A percentile compares a stretch with the other conserved stretches of the same genome.
phyloP scores from a whole-genome alignment of 2,113 vertebrate genomes.

The Tachysurus fulvidraco region DNA sequence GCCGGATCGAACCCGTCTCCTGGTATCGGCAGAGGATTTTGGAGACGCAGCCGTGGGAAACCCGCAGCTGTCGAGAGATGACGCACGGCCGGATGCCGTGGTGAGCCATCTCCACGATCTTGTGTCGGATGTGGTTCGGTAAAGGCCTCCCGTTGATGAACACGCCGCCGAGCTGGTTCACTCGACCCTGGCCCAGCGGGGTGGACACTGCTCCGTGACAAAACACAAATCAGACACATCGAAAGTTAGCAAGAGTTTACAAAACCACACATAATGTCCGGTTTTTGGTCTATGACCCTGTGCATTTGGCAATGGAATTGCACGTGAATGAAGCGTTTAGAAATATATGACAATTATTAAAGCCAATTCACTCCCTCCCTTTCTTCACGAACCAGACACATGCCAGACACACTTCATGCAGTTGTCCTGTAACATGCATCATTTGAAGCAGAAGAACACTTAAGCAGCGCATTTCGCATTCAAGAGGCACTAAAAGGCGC shows the following conservation, averaged over 20 bases:
- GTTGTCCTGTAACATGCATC: conserved; percentile 40
- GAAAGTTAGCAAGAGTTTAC: neutral
- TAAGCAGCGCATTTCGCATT: conserved; percentile 82
- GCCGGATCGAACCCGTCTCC: conserved; percentile 95
- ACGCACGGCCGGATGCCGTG: conserved; percentile 98
- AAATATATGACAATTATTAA: neutral
- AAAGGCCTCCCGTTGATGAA: conserved; percentile 97
- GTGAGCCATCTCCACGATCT: conserved; percentile 99
- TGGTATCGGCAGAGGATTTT: conserved; percentile 99
- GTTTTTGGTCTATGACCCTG: no score
- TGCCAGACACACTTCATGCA: conserved; percentile 52
- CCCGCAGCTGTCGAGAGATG: conserved; percentile 93
- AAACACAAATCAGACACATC: conserved; percentile 45
- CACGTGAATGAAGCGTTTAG: neutral
- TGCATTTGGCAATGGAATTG: neutral
- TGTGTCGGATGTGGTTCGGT: conserved; percentile 98
- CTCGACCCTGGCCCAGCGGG: conserved; percentile 96
- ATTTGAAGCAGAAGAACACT: conserved; percentile 77
- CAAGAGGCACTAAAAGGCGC: conserved; percentile 82
- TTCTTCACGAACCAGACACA: conserved; percentile 53
- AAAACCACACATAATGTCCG: neutral
- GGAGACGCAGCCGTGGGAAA: conserved; percentile 97
- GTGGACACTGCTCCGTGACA: conserved; percentile 85
- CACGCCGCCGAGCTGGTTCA: conserved; percentile 97
- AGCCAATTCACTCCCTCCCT: neutral